Conservation (phyloP, 2,113 vertebrate genomes). For the Coreoperca whiteheadi region DNA sequence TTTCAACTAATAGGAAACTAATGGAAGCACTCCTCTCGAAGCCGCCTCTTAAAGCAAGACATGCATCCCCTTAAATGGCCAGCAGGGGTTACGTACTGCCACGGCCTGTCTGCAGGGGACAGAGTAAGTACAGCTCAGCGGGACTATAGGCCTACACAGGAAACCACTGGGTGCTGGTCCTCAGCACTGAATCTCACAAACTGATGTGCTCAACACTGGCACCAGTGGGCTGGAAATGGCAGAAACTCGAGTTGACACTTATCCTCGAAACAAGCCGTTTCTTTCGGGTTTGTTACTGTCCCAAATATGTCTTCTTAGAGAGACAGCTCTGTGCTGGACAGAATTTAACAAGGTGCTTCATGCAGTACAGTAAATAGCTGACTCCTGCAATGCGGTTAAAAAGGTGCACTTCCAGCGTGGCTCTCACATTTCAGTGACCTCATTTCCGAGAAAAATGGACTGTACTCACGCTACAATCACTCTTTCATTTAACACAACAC, state of each 20-base stretch:
- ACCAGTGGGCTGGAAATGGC: neutral
- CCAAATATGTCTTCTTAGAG: neutral
- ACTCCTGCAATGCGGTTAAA: neutral
- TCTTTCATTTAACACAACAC: neutral
- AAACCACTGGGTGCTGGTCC: neutral
- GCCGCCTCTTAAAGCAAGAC: neutral
- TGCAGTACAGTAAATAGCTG: neutral
- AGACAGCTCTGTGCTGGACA: neutral
- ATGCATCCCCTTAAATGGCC: constrained; percentile 4
- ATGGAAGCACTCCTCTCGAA: constrained; percentile 31
- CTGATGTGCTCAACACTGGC: neutral
- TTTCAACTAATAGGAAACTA: constrained; percentile 50
- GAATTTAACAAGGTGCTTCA: neutral
- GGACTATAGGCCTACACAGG: neutral
- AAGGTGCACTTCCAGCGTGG: neutral
- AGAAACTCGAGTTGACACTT: neutral
- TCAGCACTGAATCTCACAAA: neutral
- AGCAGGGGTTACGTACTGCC: neutral
- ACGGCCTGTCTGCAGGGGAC: neutral
- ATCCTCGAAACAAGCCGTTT: neutral
- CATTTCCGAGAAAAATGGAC: too few species aligned
- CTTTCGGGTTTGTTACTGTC: neutral
- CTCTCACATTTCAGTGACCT: neutral
- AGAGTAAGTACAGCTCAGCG: neutral
- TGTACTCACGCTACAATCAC: neutral